Evolutionary conservation across 2,797 vertebrate species (phyloP).

Genomic region (Eutrigla gurnardus): DNA sequence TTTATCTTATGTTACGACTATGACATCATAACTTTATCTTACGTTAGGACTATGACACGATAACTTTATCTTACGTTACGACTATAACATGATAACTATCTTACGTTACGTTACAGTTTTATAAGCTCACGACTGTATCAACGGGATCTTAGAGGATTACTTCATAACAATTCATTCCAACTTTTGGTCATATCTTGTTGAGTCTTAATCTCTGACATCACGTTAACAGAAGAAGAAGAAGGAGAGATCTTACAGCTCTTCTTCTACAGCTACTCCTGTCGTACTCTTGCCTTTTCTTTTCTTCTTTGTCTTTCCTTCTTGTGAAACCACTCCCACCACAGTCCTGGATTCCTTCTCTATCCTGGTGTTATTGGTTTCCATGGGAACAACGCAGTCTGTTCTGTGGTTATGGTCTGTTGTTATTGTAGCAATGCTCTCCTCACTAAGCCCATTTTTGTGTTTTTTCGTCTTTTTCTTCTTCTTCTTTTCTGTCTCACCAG

Average conservation of each 20-base stretch:
- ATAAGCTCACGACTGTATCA: neutral
- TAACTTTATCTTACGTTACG: too few species aligned
- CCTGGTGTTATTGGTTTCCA: neutral
- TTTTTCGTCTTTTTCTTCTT: conserved; percentile 18
- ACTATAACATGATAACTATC: too few species aligned
- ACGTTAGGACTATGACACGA: too few species aligned
- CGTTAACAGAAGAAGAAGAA: neutral
- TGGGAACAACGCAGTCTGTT: neutral
- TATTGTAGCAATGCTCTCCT: neutral
- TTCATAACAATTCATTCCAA: too few species aligned
- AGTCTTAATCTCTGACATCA: too few species aligned
- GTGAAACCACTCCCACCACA: neutral
- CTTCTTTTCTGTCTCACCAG: neutral
- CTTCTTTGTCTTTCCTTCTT: neutral
- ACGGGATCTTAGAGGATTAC: neutral
- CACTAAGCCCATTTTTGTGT: rapidly evolving
- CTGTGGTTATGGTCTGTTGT: neutral
- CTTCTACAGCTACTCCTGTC: neutral
- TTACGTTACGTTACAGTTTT: too few species aligned
- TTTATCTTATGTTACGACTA: neutral
- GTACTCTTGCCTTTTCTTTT: neutral
- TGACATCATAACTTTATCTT: neutral
- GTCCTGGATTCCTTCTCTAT: neutral
- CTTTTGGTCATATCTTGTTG: too few species aligned
- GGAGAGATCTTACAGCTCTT: conserved; percentile 6